A percentile compares a stretch with the other conserved stretches of the same genome.
Conservation (phyloP, 2,113 vertebrate species). For the Oncorhynchus tshawytscha region DNA sequence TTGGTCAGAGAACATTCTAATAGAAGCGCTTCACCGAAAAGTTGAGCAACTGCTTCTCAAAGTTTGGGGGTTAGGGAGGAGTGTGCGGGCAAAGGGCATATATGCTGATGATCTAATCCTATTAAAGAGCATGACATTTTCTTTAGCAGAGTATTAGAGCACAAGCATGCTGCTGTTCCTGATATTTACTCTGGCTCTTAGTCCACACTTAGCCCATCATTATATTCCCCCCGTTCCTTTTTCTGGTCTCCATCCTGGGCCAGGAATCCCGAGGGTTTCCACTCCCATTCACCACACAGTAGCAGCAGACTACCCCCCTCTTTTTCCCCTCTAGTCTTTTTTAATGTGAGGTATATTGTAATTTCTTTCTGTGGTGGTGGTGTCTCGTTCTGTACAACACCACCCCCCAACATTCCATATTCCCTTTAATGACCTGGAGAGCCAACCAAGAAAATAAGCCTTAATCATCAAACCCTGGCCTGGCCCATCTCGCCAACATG, state of each 20-base stretch:
- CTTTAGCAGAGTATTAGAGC: background rate
- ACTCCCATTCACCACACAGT: background rate
- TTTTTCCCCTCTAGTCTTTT: background rate
- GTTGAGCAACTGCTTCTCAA: background rate
- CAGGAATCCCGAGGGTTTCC: background rate
- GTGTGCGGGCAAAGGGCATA: background rate
- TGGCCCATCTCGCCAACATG: slow-evolving; percentile 16
- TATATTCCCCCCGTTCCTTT: background rate
- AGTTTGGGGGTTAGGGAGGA: too few species aligned
- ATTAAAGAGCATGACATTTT: background rate
- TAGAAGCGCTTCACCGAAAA: background rate
- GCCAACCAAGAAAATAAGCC: slow-evolving; percentile 3
- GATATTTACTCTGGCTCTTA: background rate
- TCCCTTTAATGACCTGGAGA: slow-evolving; percentile 24
- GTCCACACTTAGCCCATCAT: background rate
- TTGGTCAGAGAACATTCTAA: too few species aligned
- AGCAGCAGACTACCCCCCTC: background rate
- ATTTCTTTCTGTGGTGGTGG: slow-evolving; percentile 1
- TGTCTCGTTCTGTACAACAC: background rate
- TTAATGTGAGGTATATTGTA: background rate
- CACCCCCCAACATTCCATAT: background rate
- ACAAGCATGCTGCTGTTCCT: background rate
- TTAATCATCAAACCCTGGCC: slow-evolving; percentile 8
- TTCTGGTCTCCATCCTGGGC: background rate
- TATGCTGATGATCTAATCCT: slow-evolving; percentile 3